These are phyloP conservation scores for Heliconius hortense DNA, from an alignment of 2,888 invertebrate genomes.

Conservation along the genomic window DNA sequence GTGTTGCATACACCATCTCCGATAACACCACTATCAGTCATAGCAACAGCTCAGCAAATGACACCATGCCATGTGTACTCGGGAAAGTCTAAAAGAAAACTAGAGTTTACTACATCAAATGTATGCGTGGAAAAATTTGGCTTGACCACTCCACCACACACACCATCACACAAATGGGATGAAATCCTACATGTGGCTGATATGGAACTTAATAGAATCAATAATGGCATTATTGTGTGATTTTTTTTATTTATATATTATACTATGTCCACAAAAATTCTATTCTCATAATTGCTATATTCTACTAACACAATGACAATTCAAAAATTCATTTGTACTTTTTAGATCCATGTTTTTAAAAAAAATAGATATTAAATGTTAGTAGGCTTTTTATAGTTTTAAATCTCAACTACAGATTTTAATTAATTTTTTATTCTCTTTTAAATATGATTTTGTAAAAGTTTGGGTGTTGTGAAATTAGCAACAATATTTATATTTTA, in stretches of 20 bases:
- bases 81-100: constrained; percentile 73
- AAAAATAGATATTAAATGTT: not conserved
- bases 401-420: constrained; percentile 4
- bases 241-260: constrained; percentile 43
- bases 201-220: constrained; percentile 82
- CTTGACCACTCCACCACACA: constrained; percentile 70
- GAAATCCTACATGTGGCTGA: constrained; percentile 81
- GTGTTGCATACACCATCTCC: constrained; percentile 63
- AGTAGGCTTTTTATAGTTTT: not conserved
- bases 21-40: constrained; percentile 63
- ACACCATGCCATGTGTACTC: constrained; percentile 64
- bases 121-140: constrained; percentile 66
- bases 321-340: not conserved
- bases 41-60: constrained; percentile 58
- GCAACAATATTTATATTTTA: not conserved
- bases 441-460: not conserved
- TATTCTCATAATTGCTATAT: constrained; percentile 7
- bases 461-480: constrained; percentile 11
- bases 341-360: not conserved
- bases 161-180: constrained; percentile 80
- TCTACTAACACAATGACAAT: constrained; percentile 9
- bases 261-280: constrained; percentile 24
- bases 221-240: constrained; percentile 72
- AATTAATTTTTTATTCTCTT: not conserved
- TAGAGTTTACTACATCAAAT: constrained; percentile 72